Evolutionary conservation across 2,888 invertebrate genomes (phyloP).

Genomic region (Mantis religiosa): DNA sequence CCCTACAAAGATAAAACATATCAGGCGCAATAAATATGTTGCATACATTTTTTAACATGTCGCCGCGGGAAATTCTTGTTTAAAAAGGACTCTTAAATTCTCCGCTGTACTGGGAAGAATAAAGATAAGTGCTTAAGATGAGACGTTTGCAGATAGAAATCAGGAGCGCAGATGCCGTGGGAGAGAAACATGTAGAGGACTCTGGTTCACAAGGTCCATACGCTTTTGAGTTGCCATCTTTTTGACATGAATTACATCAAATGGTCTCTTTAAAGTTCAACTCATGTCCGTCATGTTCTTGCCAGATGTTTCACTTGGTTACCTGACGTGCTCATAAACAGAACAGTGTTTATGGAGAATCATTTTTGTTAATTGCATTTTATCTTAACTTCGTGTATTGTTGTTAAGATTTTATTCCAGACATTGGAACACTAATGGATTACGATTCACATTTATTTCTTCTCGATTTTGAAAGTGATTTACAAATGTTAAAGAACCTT

Average conservation of each 20-base stretch:
- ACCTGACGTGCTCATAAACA: not conserved
- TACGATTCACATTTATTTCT: too few relatives aligned
- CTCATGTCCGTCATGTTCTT: not conserved
- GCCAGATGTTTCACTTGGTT: not conserved
- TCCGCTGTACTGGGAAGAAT: not conserved
- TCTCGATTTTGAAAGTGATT: too few relatives aligned
- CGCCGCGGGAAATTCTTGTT: too few relatives aligned
- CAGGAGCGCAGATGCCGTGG: not conserved
- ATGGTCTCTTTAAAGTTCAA: not conserved
- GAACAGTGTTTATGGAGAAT: too few relatives aligned
- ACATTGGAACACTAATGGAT: too few relatives aligned
- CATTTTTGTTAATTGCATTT: too few relatives aligned
- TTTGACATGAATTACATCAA: not conserved
- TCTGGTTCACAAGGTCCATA: not conserved
- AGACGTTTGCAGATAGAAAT: not conserved
- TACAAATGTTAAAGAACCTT: too few relatives aligned
- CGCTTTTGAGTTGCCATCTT: not conserved
- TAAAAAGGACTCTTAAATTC: not conserved
- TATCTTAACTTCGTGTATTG: too few relatives aligned
- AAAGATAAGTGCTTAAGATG: not conserved
- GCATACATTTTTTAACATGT: too few relatives aligned
- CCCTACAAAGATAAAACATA: too few relatives aligned
- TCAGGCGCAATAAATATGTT: too few relatives aligned
- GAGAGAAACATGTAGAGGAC: not conserved
- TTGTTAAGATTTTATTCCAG: too few relatives aligned